Base-by-base conservation (phyloP, 2,113 vertebrate species). In the Anas platyrhynchos region DNA sequence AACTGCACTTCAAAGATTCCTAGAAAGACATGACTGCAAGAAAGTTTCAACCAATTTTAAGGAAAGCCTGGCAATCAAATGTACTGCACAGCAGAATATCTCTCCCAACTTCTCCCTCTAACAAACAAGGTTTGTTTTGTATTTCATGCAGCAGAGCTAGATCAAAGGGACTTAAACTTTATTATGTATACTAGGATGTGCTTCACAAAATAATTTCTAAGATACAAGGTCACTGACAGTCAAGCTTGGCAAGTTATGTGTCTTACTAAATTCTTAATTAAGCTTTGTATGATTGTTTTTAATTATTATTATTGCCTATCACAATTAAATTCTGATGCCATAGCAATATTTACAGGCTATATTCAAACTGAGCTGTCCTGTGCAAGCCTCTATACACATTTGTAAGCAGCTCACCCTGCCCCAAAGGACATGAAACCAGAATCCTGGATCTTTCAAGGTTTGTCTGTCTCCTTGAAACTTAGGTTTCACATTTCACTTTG, bases 401-500 rank as follows among this genome's bases (percentile, higher is more conserved):
- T 61, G 34, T 43, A 46, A 74, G 56, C 29, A 62, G 50, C 63
- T 86, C 62, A 34, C 23, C 20, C 21, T 66, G 31, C 20, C 27
- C 62, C 34, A 89, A 65, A 83, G 67, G 67, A 55, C 81, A 66
- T 29, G 25, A 34, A 86, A 83, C 27, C 56, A 80, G 44, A 89
- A 80, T 74, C 61, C 89, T 67, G 67, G 41, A 71, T 66, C 67
- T 86, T 86, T 91, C 86, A 83, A 86, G 62, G 11, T 89, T 52
- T 86, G 73, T 66, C 62, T 62, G 88, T 95, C 61, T 74, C 56
- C 31, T 75, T 59, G 73, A 83, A 75, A 82, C 55, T 61, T 69
- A 72, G 44, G 62, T 69, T 93, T 86, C 77, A 86, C 85, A 71
- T 91, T 82, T 93, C 91, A 67, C 73, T 86, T 89, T 80, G 52